Evolutionary conservation across 2,113 vertebrate species (phyloP).

Genomic region (Ivindomyrus marchei): DNA sequence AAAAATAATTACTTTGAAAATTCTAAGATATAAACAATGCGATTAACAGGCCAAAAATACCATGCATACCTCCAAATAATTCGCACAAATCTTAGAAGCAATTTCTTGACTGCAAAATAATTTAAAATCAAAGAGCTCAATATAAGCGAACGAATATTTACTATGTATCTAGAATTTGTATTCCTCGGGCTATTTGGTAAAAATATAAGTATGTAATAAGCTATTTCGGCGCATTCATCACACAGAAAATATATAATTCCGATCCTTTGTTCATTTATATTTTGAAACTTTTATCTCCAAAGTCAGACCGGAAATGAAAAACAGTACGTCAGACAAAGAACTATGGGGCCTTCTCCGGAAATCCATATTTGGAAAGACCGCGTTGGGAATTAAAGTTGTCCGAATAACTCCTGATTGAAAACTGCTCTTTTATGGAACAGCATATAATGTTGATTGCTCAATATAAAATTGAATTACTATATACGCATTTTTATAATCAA

Average conservation of each 20-base stretch:
- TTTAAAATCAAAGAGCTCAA: not conserved
- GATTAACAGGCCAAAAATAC: not conserved
- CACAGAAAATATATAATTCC: not conserved
- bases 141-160: not conserved
- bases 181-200: not conserved
- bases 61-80: not conserved
- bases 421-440: not conserved
- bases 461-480: not conserved
- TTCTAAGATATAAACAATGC: not conserved
- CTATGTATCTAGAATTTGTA: not conserved
- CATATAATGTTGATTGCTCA: not conserved
- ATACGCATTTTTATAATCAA: not conserved
- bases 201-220: not conserved
- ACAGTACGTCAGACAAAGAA: not conserved
- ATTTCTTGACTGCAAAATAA: not conserved
- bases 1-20: not conserved
- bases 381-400: not conserved
- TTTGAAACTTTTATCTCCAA: not conserved
- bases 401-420: not conserved
- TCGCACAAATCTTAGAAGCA: not conserved
- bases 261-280: not conserved
- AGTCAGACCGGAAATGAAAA: not conserved
- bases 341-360: not conserved
- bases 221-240: not conserved
- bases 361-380: not conserved